Evolutionary conservation across 2,888 invertebrate genomes (phyloP).

Genomic region (Tineola bisselliella): DNA sequence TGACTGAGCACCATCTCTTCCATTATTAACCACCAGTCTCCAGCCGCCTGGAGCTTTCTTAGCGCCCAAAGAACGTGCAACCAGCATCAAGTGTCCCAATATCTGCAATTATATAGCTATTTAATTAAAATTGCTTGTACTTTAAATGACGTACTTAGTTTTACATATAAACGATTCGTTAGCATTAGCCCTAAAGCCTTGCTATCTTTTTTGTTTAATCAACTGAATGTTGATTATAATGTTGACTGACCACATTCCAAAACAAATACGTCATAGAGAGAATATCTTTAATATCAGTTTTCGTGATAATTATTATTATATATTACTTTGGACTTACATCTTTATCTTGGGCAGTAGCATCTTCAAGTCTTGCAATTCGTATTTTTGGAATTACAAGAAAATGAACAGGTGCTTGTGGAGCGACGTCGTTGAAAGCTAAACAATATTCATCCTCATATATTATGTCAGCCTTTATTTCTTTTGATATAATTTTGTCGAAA

Average conservation of each 20-base stretch:
- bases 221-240: background rate
- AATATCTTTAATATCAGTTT: background rate
- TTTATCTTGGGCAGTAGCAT: slow-evolving; percentile 68
- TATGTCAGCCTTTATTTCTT: slow-evolving; percentile 82
- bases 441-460: slow-evolving; percentile 84
- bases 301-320: no score
- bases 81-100: slow-evolving; percentile 76
- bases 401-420: slow-evolving; percentile 85
- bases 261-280: no score
- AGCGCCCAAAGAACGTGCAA: slow-evolving; percentile 73
- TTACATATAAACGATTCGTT: no score
- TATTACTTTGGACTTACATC: slow-evolving; percentile 48
- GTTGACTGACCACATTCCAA: background rate
- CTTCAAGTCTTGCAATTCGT: slow-evolving; percentile 72
- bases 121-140: no score
- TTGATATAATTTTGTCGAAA: slow-evolving; percentile 79
- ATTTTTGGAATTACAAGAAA: slow-evolving; percentile 86
- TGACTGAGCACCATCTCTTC: slow-evolving; percentile 81
- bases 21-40: slow-evolving; percentile 82
- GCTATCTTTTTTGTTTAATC: background rate
- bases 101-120: slow-evolving; percentile 69
- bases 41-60: slow-evolving; percentile 74
- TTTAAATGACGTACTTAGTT: no score
- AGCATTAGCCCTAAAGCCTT: no score
- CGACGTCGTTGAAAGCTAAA: slow-evolving; percentile 82